Evolutionary conservation across 2,797 vertebrate genomes (phyloP), one percentile per base, ranked within the genome.

Genomic region (Malurus leucopterus): DNA sequence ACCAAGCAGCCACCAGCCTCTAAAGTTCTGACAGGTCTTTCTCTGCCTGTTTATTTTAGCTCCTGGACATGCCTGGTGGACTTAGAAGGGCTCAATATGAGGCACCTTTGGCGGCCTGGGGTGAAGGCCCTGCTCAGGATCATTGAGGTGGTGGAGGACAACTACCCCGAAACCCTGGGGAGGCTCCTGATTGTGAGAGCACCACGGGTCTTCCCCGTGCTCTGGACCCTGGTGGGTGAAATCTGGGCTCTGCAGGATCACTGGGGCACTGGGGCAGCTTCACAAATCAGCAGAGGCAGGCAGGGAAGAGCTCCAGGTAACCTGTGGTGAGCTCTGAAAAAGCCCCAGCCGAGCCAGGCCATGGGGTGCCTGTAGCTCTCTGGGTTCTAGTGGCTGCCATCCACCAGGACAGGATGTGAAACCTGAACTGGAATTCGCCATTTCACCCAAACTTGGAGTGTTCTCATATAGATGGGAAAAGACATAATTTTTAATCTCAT

Each of bases 51-150:
- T 53, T 57, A 2, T 65, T 59, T 34, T 79, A 99, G 99, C 76
- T 98, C 98, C 73, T 99, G 99, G 99, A 99, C 98, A 0, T 99
- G 99, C 93, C 96, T 99, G 88, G 97, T 99, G 95, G 99, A 99
- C 86, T 97, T 99, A 86, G 99, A 99, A 92, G 99, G 98, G 30
- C 96, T 99, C 13, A 99, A 98, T 91, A 99, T 99, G 99, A 96
- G 99, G 76, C 99, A 99, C 40, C 97, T 99, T 58, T 99, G 99
- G 99, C 95, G 98, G 73, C 99, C 99, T 0, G 99, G 98, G 5
- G 98, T 99, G 6, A 99, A 98, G 93, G 98, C 98, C 15, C 96
- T 99, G 76, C 97, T 99, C 85, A 97, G 98, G 44, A 98, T 98
- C 90, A 99, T 99, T 6, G 98, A 99, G 95, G 98, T 99, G 82